A percentile compares a stretch with the other conserved stretches of the same genome.
These are phyloP conservation scores for Chlorodrepanis virens DNA, from an alignment of 2,113 vertebrate species.

Conservation along the genomic window DNA sequence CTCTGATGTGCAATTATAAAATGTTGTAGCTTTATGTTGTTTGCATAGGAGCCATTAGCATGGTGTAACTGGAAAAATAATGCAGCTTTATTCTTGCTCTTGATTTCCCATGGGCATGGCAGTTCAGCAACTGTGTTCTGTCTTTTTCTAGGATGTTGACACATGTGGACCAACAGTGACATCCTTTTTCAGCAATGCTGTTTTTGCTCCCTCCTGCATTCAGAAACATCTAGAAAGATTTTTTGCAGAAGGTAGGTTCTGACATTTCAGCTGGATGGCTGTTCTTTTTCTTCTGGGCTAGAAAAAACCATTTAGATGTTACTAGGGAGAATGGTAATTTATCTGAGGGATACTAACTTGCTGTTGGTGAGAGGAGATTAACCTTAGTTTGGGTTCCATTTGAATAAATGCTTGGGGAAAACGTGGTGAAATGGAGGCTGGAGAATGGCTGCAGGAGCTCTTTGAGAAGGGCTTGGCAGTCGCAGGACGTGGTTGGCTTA, in stretches of 20 bases:
- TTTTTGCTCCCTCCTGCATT: constrained; percentile 8
- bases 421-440: not conserved
- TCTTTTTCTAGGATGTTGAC: constrained; percentile 59
- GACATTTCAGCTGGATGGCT: not conserved
- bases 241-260: constrained; percentile 56
- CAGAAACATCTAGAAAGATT: constrained; percentile 14
- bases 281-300: not conserved
- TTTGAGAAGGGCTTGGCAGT: not conserved
- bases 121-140: constrained; percentile 30
- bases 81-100: not conserved
- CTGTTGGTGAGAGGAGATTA: not conserved
- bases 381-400: constrained; percentile 3
- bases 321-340: not conserved
- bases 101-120: constrained; percentile 31
- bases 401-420: not conserved
- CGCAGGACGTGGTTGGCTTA: not conserved
- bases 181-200: constrained; percentile 10
- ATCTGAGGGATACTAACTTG: not conserved
- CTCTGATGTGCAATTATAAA: constrained; percentile 51
- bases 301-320: not conserved
- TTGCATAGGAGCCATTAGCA: constrained; percentile 52
- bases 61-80: constrained; percentile 1
- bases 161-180: constrained; percentile 53
- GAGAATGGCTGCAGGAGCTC: not conserved
- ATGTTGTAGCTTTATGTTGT: constrained; percentile 19